Base-by-base conservation (phyloP, 2,888 invertebrate genomes). In the Allacma fusca region DNA sequence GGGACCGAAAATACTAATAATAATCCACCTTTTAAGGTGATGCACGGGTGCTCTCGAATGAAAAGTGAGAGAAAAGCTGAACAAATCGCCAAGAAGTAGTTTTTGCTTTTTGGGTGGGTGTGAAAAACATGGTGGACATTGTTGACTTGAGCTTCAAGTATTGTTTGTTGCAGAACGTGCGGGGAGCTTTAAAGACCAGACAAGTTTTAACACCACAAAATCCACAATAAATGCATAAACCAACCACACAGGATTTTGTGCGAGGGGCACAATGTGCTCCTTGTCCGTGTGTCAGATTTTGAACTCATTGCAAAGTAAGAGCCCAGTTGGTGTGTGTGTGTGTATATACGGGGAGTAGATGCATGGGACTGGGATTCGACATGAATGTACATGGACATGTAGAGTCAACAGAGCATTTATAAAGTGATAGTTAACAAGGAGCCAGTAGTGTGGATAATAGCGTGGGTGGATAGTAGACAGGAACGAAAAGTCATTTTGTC, bases 401-500 rank as follows among this genome's bases (percentile, higher is more conserved):
- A 50, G 16, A 5, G 19, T n/a, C 50, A 50, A 50, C 50, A 50
- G 19, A 16, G 50, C 7, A 50, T 40, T 40, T 40, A 40, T 40
- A 40, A 5, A 40, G n/a, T 5, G 5, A 50, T 24, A 62, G 23
- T 9, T 23, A 62, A 62, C 34, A 21, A 40, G 40, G 68, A 34
- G 40, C n/a, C 21, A 57, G 29, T n/a, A 72, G 50, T 29, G 29
- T 72, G 72, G 59, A 72, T 72, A 72, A 72, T 67, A 67, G 65
- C 67, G 75, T 75, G 75, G 67, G 75, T 67, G 75, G 29, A 43
- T 68, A 57, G 57, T 43, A 73, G 59, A 34, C 34, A 16, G 50
- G 50, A 50, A 50, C 19, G 40, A 64, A 68, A 75, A 68, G 65
- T 75, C 59, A 64, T 64, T 70, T 79, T 74, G 76, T 79, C 68